phyloP scores from a whole-genome alignment of 2,113 vertebrate species.

The Lontra canadensis region DNA sequence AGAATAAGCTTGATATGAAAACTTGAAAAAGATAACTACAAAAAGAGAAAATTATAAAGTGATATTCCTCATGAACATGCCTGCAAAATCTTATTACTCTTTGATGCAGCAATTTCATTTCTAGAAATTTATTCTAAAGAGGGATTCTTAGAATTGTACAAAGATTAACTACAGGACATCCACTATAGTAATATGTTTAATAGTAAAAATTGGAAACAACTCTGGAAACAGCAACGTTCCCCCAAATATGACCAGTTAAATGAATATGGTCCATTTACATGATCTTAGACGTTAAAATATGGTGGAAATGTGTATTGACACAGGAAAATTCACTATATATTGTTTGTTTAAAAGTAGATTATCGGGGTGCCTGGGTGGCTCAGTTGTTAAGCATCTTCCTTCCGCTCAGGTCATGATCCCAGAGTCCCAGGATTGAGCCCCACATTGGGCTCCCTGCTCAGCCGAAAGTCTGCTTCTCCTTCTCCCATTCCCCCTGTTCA shows the following conservation, averaged over 20 bases:
- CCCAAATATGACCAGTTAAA: not conserved
- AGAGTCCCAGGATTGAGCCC: no score
- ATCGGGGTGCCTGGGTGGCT: not conserved
- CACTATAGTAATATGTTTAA: not conserved
- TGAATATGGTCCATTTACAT: not conserved
- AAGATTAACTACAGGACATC: constrained; percentile 1
- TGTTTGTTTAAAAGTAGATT: not conserved
- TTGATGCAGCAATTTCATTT: not conserved
- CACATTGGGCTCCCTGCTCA: no score
- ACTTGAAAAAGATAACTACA: constrained; percentile 9
- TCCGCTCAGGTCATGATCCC: not conserved
- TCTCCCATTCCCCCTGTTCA: no score
- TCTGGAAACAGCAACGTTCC: not conserved
- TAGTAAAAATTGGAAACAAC: constrained; percentile 7
- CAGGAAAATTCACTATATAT: not conserved
- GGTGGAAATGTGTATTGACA: constrained; percentile 12
- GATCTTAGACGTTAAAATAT: not conserved
- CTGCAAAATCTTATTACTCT: not conserved
- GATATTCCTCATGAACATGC: not conserved
- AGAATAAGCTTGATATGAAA: not conserved
- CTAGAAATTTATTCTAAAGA: not conserved
- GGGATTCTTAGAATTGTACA: not conserved
- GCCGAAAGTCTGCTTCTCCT: no score
- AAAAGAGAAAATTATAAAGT: not conserved
- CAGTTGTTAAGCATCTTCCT: not conserved